Evolutionary conservation across 2,888 invertebrate genomes (phyloP), one percentile per base, ranked within the genome.

Genomic region (Cosmia pyralina): DNA sequence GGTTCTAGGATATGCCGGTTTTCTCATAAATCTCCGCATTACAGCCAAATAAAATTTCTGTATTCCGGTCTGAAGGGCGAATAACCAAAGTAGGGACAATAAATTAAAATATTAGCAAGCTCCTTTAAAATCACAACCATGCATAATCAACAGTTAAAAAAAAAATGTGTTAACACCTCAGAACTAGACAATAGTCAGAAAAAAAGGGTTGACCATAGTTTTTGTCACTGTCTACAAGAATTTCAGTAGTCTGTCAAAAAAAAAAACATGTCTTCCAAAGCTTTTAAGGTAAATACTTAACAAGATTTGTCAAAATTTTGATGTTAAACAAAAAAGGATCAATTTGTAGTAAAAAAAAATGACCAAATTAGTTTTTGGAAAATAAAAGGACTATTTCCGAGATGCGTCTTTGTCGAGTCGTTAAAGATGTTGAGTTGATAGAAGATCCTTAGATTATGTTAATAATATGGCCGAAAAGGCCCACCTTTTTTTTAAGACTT

Each of bases 281-380:
- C 75, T 75, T 69, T 75, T 75, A 69, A 62, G 75, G 69, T 75
- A 69, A 60, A 17, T 6, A 15, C 7, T 4, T 68, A 68, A 75
- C 53, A 15, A 48, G 74, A 75, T 68, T 74, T 75, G 74, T 68
- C 75, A 60, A 60, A 44, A 41, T 60, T 59, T 41, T 53, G 67
- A 48, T 52, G 52, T 67, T 75, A 60, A 4, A 69, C 41, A 69
- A 75, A 75, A 75, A 75, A 53, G 3, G 11, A 68, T 41, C 28
- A 19, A 75, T 75, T 22, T 34, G 67, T 28, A 15, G 11, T 0
- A 22, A 59, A 68, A 52, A 58, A 53, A 52, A 10, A 5, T 34
- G 0, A 41, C 8, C 11, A 22, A 48, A 19, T 68, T 19, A 1
- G 15, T 38, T 55, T n/a, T 59, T 59, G 7, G 10, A 2, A 2